Evolutionary conservation across 2,888 invertebrate genomes (phyloP), one percentile per base, ranked within the genome.

Genomic region (Horisme vitalbata): DNA sequence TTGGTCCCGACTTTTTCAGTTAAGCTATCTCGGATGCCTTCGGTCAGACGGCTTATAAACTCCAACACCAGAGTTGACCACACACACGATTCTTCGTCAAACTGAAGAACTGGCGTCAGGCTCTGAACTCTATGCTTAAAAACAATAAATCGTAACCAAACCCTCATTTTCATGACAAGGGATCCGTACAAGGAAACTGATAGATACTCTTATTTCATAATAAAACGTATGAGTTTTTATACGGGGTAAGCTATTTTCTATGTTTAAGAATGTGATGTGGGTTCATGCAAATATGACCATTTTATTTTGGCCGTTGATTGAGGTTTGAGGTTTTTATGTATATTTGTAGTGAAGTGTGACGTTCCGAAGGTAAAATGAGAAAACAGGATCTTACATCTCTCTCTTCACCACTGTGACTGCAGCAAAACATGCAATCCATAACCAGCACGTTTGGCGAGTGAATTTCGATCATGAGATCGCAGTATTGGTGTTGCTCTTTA

Each of bases 131-230:
- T 51, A 41, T 41, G 33, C 44, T 47, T 45, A 52, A 45, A 55
- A 48, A 55, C 50, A 61, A 55, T 56, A 53, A 59, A 59, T 57
- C 45, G 41, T 45, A 30, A 36, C 44, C 44, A 46, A 50, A 44
- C 54, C 52, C 36, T 46, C 50, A 45, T 48, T 32, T 36, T 33
- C 32, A 30, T 55, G 55, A 57, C 55, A 45, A 59, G 58, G 59
- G 58, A 59, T 26, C 24, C 26, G 44, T 41, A 51, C 44, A 33
- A 52, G 57, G 52, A 54, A 57, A 59, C 52, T 55, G 45, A 52
- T 53, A 55, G 32, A 46, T 45, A 44, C 53, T 46, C 49, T 45
- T 48, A 47, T 43, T 58, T 46, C 45, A 39, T 57, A 54, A 54
- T 52, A 52, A 49, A 52, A 43, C 46, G 46, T 44, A 55, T 47